Evolutionary conservation across 2,797 vertebrate species (phyloP).

Genomic region (Chiloscyllium punctatum): DNA sequence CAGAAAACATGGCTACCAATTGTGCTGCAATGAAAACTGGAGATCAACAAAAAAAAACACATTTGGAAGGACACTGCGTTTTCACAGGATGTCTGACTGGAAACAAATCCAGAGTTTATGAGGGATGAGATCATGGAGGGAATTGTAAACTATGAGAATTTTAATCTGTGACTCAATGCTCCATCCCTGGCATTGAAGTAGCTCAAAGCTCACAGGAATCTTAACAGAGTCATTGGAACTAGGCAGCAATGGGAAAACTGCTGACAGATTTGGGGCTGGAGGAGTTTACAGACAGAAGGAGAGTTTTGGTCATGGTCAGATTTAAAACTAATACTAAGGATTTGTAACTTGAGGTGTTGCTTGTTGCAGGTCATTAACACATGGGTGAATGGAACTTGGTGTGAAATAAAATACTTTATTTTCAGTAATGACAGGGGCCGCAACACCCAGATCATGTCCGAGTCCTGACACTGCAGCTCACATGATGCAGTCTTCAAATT

Average conservation of each 20-base stretch:
- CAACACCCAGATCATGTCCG: background rate
- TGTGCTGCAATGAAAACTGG: background rate
- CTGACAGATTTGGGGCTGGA: background rate
- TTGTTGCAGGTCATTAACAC: background rate
- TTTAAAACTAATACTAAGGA: background rate
- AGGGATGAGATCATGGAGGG: background rate
- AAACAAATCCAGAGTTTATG: background rate
- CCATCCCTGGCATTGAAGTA: background rate
- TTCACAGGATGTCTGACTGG: background rate
- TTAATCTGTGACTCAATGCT: background rate
- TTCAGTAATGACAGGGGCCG: no score
- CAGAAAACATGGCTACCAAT: background rate
- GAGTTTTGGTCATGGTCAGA: background rate
- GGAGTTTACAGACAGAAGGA: background rate
- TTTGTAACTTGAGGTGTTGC: background rate
- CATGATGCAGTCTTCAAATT: background rate
- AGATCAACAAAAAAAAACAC: background rate
- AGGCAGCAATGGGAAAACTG: background rate
- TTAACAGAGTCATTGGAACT: background rate
- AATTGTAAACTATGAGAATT: background rate
- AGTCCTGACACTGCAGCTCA: background rate
- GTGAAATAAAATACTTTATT: background rate
- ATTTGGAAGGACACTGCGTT: background rate
- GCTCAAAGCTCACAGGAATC: background rate
- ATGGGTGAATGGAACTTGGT: background rate